These are phyloP conservation scores for Eptatretus burgeri DNA, from an alignment of 2,113 vertebrate genomes.

Conservation along the genomic window DNA sequence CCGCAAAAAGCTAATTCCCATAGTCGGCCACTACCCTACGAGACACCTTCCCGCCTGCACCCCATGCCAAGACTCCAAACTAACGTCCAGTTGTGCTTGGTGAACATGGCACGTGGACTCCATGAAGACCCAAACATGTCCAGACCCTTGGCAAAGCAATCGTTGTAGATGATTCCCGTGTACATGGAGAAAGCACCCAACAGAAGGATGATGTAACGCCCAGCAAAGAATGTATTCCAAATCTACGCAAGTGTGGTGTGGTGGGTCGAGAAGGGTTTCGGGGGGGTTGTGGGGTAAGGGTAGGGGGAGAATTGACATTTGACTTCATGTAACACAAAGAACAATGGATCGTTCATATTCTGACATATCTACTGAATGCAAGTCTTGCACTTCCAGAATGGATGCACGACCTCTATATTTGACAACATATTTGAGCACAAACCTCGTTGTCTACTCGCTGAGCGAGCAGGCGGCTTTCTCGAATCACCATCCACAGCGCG, in stretches of 20 bases:
- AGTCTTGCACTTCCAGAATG: too few relatives aligned
- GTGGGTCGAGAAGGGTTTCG: background rate
- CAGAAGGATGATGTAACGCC: constrained; percentile 75
- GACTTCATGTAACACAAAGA: too few relatives aligned
- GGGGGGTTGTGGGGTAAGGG: too few relatives aligned
- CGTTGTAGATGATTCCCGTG: constrained; percentile 89
- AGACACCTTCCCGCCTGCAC: too few relatives aligned
- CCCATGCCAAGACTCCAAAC: constrained; percentile 14
- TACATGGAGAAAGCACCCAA: constrained; percentile 93
- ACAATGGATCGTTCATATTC: too few relatives aligned
- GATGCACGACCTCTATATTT: too few relatives aligned
- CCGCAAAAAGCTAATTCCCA: too few relatives aligned
- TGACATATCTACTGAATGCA: too few relatives aligned
- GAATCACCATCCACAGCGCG: constrained; percentile 61
- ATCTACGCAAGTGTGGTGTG: constrained; percentile 23
- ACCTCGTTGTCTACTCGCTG: constrained; percentile 92
- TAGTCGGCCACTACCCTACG: too few relatives aligned
- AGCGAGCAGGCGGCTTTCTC: constrained; percentile 57
- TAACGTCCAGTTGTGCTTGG: constrained; percentile 53
- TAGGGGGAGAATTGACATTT: too few relatives aligned
- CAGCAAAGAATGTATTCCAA: constrained; percentile 66
- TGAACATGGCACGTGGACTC: constrained; percentile 72
- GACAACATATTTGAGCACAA: constrained; percentile 6
- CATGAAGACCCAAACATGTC: constrained; percentile 74
- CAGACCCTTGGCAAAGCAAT: constrained; percentile 89